Percentiles rank a stretch among this genome's conserved stretches.
phyloP scores from a whole-genome alignment of 2,113 vertebrate species.

The Amphiprion percula region DNA sequence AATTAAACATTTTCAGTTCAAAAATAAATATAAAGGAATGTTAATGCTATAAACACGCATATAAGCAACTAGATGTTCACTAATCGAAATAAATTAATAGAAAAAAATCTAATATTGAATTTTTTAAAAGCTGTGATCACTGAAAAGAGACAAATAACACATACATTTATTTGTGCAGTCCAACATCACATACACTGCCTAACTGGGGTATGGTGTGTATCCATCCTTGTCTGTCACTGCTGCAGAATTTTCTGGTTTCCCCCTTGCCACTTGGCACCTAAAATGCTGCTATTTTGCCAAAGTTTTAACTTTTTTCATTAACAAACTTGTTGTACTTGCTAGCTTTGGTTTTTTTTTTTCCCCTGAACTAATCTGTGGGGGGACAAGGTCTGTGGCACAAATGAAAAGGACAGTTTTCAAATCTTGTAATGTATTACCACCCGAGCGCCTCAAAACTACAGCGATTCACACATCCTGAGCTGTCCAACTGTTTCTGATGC shows the following conservation, averaged over 20 bases:
- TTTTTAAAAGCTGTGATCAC: background rate
- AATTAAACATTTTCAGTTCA: background rate
- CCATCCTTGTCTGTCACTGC: background rate
- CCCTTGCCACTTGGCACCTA: background rate
- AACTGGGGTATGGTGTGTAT: background rate
- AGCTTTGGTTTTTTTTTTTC: background rate
- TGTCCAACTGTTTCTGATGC: constrained; percentile 76
- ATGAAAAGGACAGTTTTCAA: constrained; percentile 14
- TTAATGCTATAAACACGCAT: no score
- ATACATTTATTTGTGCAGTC: background rate
- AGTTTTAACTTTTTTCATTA: background rate
- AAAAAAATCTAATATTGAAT: background rate
- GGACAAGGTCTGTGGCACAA: background rate
- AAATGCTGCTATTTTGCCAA: background rate
- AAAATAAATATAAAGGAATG: background rate
- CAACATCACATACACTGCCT: background rate
- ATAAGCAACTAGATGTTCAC: background rate
- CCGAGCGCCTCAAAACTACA: constrained; percentile 37
- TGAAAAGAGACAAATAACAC: background rate
- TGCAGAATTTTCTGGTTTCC: background rate
- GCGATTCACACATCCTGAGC: constrained; percentile 65
- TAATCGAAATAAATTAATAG: background rate
- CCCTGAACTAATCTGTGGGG: background rate
- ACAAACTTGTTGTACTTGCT: background rate
- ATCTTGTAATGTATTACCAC: constrained; percentile 24